Evolutionary conservation across 2,888 invertebrate species (phyloP).

Genomic region (Drosophila siamana): DNA sequence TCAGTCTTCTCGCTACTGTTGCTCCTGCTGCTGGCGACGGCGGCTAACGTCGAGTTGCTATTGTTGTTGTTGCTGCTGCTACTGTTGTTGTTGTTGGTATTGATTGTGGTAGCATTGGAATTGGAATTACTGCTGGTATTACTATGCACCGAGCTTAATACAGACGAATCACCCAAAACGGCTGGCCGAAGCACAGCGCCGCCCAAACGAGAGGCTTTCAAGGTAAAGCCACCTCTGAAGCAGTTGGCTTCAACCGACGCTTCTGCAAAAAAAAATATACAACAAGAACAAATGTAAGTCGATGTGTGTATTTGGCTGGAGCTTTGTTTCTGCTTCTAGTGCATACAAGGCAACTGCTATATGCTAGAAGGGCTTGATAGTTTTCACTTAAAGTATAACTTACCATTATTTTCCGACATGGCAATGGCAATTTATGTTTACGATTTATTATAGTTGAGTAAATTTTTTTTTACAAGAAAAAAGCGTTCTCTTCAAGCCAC

Average conservation of each 20-base stretch:
- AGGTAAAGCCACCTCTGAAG: conserved; percentile 77
- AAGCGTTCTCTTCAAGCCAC: conserved; percentile 68
- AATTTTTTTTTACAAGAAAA: conserved; percentile 51
- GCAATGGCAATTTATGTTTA: conserved; percentile 48
- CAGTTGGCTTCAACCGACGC: conserved; percentile 84
- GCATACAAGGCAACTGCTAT: no score
- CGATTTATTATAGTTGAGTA: conserved; percentile 42
- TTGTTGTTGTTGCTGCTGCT: conserved; percentile 41
- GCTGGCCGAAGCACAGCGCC: conserved; percentile 83
- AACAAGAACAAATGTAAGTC: conserved; percentile 39
- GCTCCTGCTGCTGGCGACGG: conserved; percentile 41
- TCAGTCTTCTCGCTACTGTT: conserved; percentile 54
- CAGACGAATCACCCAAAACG: conserved; percentile 79
- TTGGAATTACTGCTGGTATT: conserved; percentile 27
- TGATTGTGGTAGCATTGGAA: conserved; percentile 27
- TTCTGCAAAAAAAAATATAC: conserved; percentile 68
- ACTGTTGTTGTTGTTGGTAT: conserved; percentile 35
- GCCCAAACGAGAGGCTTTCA: conserved; percentile 81
- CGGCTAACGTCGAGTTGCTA: conserved; percentile 48
- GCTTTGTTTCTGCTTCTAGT: not conserved
- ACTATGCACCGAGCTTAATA: conserved; percentile 63
- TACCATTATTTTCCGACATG: conserved; percentile 85
- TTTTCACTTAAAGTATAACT: conserved; percentile 35
- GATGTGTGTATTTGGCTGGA: conserved; percentile 24
- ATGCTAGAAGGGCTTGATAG: not conserved